These are phyloP conservation scores for Drosophila glabriapex DNA, from an alignment of 2,888 invertebrate genomes.

Conservation along the genomic window DNA sequence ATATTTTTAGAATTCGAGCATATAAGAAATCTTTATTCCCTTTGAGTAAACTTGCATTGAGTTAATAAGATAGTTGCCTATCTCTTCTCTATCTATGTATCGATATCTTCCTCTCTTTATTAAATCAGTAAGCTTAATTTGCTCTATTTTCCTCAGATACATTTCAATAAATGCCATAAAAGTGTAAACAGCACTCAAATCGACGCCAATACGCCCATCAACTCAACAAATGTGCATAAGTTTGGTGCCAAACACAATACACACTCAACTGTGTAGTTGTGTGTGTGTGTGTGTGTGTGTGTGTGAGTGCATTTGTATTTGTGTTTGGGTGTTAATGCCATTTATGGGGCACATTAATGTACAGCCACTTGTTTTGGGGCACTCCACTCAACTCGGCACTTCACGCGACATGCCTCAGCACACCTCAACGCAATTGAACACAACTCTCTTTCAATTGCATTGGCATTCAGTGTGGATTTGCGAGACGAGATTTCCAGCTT, in stretches of 20 bases:
- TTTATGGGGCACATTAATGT: slow-evolving; percentile 62
- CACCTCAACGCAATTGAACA: slow-evolving; percentile 24
- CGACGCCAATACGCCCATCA: slow-evolving; percentile 12
- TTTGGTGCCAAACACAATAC: slow-evolving; percentile 22
- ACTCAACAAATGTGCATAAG: slow-evolving; percentile 18
- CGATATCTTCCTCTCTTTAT: neutral
- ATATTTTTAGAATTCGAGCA: too few species aligned
- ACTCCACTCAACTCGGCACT: slow-evolving; percentile 16
- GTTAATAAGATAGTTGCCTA: neutral
- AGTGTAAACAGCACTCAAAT: slow-evolving; percentile 31
- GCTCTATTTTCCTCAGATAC: neutral
- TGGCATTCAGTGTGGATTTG: slow-evolving; percentile 52
- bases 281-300: slow-evolving; percentile 11
- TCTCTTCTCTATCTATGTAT: neutral
- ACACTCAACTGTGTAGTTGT: neutral
- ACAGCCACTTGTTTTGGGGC: slow-evolving; percentile 39
- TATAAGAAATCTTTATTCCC: neutral
- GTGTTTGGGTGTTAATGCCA: slow-evolving; percentile 32
- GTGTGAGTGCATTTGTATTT: slow-evolving; percentile 9
- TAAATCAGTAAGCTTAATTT: too few species aligned
- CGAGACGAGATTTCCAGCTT: slow-evolving; percentile 52
- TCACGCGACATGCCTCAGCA: slow-evolving; percentile 5
- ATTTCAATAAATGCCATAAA: slow-evolving; percentile 37
- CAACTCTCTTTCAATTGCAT: slow-evolving; percentile 50
- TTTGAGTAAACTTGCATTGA: neutral